A percentile compares a stretch with the other conserved stretches of the same genome.
Evolutionary conservation across 2,888 invertebrate genomes (phyloP).

Genomic region (Hololepta plana): DNA sequence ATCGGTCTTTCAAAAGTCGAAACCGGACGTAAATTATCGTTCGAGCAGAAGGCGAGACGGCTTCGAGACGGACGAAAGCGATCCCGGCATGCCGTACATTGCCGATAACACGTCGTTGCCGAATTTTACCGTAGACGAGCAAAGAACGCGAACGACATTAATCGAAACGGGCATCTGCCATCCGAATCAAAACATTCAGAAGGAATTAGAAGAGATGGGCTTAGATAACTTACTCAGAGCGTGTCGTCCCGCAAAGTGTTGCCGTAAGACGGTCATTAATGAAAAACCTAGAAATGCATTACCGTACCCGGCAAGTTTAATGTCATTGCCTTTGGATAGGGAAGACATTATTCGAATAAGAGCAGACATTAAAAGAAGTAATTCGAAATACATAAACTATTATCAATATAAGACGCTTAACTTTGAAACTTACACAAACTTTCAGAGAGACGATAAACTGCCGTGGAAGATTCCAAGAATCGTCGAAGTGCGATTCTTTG

Average conservation of each 20-base stretch:
- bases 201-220: constrained; percentile 1
- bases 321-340: constrained; percentile 11
- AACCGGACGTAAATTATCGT: neutral
- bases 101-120: constrained; percentile 10
- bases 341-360: constrained; percentile 6
- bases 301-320: constrained; percentile 12
- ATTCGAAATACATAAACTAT: constrained; percentile 2
- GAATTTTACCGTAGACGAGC: constrained; percentile 8
- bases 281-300: constrained; percentile 7
- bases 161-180: constrained; percentile 4
- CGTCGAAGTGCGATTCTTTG: constrained; percentile 5
- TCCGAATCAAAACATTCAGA: constrained; percentile 5
- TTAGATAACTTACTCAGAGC: constrained; percentile 10
- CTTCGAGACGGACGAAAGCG: constrained; percentile 8
- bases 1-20: neutral
- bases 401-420: neutral
- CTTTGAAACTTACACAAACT: constrained; percentile 5
- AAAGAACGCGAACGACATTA: constrained; percentile 4
- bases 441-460: constrained; percentile 1
- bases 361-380: constrained; percentile 7
- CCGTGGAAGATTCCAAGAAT: constrained; percentile 4
- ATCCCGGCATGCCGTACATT: constrained; percentile 10
- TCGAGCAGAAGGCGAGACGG: neutral
- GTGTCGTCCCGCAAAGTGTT: constrained; percentile 12
- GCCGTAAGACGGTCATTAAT: constrained; percentile 10